A percentile compares a stretch with the other conserved stretches of the same genome.
Conservation (phyloP, 2,797 vertebrate genomes). For the Tapirus indicus region DNA sequence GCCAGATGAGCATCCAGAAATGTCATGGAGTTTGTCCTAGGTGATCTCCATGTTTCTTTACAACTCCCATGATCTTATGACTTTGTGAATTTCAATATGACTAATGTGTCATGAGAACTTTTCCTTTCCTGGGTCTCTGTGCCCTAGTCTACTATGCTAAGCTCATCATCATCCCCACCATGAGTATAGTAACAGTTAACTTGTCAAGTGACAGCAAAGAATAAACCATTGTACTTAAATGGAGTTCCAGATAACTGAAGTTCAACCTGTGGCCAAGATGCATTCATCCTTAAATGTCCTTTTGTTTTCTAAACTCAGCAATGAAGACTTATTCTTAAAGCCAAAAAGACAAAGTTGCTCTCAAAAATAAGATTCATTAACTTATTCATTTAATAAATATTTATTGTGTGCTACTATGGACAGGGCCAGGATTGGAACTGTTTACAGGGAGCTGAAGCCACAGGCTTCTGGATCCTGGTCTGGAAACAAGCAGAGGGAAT, state of each 20-base stretch:
- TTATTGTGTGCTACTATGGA: not conserved
- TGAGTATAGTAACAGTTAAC: not conserved
- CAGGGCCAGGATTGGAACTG: not conserved
- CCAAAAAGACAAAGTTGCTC: not conserved
- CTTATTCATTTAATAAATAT: not conserved
- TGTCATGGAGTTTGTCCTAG: not conserved
- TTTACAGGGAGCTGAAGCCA: not conserved
- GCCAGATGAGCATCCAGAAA: not conserved
- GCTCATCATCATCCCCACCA: accelerated
- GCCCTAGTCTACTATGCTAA: not conserved
- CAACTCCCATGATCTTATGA: not conserved
- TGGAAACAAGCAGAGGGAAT: not conserved
- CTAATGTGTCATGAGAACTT: not conserved
- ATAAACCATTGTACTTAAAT: not conserved
- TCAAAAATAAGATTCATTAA: not conserved
- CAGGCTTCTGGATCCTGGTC: not conserved
- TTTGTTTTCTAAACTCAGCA: not conserved
- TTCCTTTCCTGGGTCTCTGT: not conserved
- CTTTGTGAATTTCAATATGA: not conserved
- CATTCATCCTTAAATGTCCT: not conserved
- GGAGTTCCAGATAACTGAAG: not conserved
- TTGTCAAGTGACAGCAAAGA: not conserved
- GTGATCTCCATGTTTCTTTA: not conserved
- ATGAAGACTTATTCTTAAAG: not conserved
- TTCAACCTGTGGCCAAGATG: not conserved